These are phyloP conservation scores for Pycnomerus fuliginosus DNA, from an alignment of 2,888 invertebrate genomes.

Conservation along the genomic window DNA sequence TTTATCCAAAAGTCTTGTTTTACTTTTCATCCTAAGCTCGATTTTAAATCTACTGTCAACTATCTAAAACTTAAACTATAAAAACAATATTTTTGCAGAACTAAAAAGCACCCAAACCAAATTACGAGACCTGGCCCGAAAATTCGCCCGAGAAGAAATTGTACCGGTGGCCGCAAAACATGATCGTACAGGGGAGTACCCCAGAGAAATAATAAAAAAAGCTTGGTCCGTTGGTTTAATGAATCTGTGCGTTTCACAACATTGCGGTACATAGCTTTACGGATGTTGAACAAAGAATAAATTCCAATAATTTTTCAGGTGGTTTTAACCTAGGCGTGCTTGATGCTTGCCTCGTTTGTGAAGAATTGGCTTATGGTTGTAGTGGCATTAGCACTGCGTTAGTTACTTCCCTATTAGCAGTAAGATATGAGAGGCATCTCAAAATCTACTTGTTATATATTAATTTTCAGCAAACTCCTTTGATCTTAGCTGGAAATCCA, in stretches of 20 bases:
- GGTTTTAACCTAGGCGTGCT: slow-evolving; percentile 74
- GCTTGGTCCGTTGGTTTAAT: slow-evolving; percentile 86
- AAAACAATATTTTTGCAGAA: slow-evolving; percentile 54
- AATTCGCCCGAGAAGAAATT: slow-evolving; percentile 91
- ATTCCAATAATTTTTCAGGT: slow-evolving; percentile 55
- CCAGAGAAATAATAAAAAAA: slow-evolving; percentile 92
- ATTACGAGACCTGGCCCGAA: slow-evolving; percentile 77
- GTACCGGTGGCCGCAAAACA: slow-evolving; percentile 86
- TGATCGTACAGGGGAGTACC: slow-evolving; percentile 90
- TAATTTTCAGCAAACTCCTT: slow-evolving; percentile 86
- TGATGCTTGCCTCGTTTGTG: slow-evolving; percentile 80
- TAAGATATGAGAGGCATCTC: too few relatives aligned
- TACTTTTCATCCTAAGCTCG: too few relatives aligned
- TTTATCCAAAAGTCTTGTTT: neutral
- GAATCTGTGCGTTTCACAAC: slow-evolving; percentile 81
- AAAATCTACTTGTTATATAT: too few relatives aligned
- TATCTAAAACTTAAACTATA: too few relatives aligned
- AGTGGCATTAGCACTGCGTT: slow-evolving; percentile 89
- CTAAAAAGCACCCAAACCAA: slow-evolving; percentile 73
- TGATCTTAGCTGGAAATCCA: slow-evolving; percentile 78
- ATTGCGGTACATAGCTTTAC: slow-evolving; percentile 59
- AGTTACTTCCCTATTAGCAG: slow-evolving; percentile 46
- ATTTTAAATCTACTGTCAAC: too few relatives aligned
- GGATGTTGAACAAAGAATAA: neutral
- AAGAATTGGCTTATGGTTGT: slow-evolving; percentile 91